Evolutionary conservation across 1,140 invertebrate species (phyloP).

Genomic region (Paramacrobiotus metropolitanus): DNA sequence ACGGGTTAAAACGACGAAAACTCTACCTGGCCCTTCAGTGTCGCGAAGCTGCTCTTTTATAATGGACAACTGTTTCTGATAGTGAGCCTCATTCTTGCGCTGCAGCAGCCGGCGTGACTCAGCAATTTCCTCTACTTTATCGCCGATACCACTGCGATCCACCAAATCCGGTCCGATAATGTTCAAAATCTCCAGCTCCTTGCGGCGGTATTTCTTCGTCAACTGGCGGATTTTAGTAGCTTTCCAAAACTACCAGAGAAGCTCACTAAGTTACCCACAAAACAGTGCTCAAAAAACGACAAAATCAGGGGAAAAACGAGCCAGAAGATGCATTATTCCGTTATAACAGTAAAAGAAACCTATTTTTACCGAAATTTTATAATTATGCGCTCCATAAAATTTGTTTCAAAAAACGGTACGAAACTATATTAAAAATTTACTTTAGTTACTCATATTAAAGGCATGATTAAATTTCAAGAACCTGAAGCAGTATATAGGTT

Average conservation of each 20-base stretch:
- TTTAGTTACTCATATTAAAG: too few species aligned
- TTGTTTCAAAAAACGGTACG: too few species aligned
- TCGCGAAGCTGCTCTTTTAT: constrained; percentile 23
- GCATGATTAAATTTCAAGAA: too few species aligned
- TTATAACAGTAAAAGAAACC: too few species aligned
- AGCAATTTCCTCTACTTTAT: constrained; percentile 29
- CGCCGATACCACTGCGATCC: constrained; percentile 11
- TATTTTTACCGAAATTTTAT: too few species aligned
- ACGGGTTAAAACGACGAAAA: too few species aligned
- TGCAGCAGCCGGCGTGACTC: constrained; percentile 31
- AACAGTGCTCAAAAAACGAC: too few species aligned
- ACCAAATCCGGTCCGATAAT: background rate
- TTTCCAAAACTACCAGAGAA: background rate
- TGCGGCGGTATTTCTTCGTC: background rate
- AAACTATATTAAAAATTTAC: too few species aligned
- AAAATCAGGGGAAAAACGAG: too few species aligned
- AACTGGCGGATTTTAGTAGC: background rate
- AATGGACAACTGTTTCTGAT: constrained; percentile 15
- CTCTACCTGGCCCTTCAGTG: constrained; percentile 23
- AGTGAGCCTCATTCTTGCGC: constrained; percentile 26
- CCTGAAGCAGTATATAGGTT: too few species aligned
- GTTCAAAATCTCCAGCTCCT: background rate
- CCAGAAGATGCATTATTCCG: too few species aligned
- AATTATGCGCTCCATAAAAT: too few species aligned
- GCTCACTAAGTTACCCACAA: background rate